Percentiles rank a stretch among this genome's conserved stretches.
Conservation (phyloP, 2,888 invertebrate species). For the Sicus ferrugineus region DNA sequence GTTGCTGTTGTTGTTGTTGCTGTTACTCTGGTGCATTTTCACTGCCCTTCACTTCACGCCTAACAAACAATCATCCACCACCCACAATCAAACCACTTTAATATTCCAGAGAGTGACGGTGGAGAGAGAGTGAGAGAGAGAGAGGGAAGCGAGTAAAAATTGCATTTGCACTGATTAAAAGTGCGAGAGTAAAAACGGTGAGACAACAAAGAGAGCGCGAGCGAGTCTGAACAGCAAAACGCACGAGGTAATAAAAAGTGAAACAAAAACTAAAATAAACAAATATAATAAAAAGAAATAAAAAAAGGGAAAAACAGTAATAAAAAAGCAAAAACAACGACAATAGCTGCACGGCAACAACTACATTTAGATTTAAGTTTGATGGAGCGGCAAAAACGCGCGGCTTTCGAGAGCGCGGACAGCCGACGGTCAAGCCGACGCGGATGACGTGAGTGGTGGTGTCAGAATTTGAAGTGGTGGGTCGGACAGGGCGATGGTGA, state of each 20-base stretch:
- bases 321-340: slow-evolving; percentile 6
- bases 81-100: no score
- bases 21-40: not conserved
- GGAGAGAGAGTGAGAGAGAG: no score
- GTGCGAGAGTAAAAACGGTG: not conserved
- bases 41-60: not conserved
- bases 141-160: no score
- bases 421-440: not conserved
- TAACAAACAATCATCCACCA: no score
- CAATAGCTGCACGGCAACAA: not conserved
- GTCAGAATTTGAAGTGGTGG: not conserved
- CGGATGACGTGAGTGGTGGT: no score
- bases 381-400: slow-evolving; percentile 23
- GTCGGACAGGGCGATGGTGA: not conserved
- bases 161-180: not conserved
- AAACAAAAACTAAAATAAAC: slow-evolving; percentile 8
- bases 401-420: not conserved
- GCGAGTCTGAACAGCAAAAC: not conserved
- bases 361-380: slow-evolving; percentile 19
- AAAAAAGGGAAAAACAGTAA: not conserved
- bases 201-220: not conserved
- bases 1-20: not conserved
- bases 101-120: no score
- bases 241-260: not conserved
- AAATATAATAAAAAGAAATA: not conserved